A percentile compares a stretch with the other conserved stretches of the same genome.
These are phyloP conservation scores for Lasioglossum zephyrum DNA, from an alignment of 2,888 invertebrate genomes.

Conservation along the genomic window DNA sequence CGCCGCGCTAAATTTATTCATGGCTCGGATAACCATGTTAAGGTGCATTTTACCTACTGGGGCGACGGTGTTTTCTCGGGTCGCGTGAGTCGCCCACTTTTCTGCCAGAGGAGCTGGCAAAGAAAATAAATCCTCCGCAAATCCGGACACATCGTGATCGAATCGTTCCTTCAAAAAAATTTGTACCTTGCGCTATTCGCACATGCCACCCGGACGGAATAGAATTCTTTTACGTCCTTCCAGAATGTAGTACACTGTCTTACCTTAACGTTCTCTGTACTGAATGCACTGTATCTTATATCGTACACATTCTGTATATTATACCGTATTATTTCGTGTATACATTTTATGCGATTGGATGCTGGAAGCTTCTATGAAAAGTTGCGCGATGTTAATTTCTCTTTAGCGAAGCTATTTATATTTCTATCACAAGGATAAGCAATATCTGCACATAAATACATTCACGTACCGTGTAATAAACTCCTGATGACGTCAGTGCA, in stretches of 20 bases:
- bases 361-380: no score
- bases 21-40: slow-evolving; percentile 82
- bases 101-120: neutral
- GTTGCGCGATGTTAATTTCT: no score
- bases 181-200: neutral
- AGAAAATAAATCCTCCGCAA: neutral
- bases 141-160: neutral
- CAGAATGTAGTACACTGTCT: neutral
- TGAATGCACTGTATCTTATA: neutral
- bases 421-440: neutral
- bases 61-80: slow-evolving; percentile 42
- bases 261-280: neutral
- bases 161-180: neutral
- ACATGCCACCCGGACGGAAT: neutral
- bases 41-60: slow-evolving; percentile 78
- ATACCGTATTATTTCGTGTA: no score
- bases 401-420: no score
- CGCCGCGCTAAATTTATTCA: slow-evolving; percentile 82
- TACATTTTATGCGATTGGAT: neutral
- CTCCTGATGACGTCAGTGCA: slow-evolving; percentile 67
- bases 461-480: slow-evolving; percentile 60
- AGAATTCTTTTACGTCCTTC: neutral
- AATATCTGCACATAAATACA: neutral
- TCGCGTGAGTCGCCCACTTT: slow-evolving; percentile 7
- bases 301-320: no score